Evolutionary conservation across 2,113 vertebrate species (phyloP).

Genomic region (Crotalus horridus): DNA sequence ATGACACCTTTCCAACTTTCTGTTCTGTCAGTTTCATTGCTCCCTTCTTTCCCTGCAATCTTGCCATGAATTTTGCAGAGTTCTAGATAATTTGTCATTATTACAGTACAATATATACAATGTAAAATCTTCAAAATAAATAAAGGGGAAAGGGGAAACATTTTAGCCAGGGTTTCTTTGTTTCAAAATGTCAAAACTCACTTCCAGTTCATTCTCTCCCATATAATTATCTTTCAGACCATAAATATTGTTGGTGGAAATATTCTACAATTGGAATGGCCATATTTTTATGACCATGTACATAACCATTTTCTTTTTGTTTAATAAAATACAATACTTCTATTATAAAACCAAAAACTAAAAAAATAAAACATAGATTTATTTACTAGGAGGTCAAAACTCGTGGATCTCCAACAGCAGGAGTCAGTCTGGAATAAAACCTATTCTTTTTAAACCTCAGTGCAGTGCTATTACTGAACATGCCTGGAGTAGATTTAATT

Average conservation of each 20-base stretch:
- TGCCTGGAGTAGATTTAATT: background rate
- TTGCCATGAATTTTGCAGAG: background rate
- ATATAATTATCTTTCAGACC: background rate
- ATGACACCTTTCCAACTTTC: background rate
- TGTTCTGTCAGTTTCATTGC: background rate
- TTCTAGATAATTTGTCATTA: background rate
- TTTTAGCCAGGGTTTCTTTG: background rate
- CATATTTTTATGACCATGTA: background rate
- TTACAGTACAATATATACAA: background rate
- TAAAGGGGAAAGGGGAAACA: background rate
- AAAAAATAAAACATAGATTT: background rate
- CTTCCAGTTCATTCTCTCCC: background rate
- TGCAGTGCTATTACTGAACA: background rate
- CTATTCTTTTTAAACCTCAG: background rate
- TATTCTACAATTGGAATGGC: background rate
- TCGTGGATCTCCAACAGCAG: background rate
- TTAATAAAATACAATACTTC: background rate
- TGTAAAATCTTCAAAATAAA: background rate
- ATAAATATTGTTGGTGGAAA: background rate
- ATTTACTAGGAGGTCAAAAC: background rate
- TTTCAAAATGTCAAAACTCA: background rate
- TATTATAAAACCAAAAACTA: background rate
- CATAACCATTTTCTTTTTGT: background rate
- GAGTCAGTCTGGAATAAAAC: background rate
- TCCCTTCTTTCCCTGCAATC: background rate